Conservation (phyloP, 2,113 vertebrate genomes). For the Megaleporinus macrocephalus region DNA sequence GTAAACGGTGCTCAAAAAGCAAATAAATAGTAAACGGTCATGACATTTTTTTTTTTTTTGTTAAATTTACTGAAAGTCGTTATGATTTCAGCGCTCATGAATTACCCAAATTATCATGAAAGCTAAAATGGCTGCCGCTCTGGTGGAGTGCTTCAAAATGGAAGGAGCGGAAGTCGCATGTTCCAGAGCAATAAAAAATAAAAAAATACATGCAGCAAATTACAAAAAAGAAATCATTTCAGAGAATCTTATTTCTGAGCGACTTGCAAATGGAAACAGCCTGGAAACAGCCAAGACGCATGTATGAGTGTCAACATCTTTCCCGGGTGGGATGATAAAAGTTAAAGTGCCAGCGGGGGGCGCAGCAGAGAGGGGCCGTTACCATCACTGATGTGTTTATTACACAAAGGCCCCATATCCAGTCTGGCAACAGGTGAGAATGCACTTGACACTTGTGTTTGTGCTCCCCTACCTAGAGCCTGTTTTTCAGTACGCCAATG, state of each 20-base stretch:
- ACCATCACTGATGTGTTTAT: conserved; percentile 53
- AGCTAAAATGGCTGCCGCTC: conserved; percentile 23
- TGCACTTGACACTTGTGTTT: neutral
- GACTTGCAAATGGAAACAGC: conserved; percentile 46
- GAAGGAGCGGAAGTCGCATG: neutral
- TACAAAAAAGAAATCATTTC: conserved; percentile 26
- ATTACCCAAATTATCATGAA: neutral
- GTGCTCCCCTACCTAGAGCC: conserved; percentile 8
- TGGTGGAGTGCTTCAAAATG: neutral
- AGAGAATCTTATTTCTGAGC: conserved; percentile 28
- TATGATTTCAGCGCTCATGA: neutral
- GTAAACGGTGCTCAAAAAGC: neutral
- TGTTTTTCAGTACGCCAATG: neutral
- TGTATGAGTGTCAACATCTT: conserved; percentile 40
- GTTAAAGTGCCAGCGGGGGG: conserved; percentile 48
- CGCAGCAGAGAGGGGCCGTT: conserved; percentile 12
- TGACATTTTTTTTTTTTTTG: too few relatives aligned
- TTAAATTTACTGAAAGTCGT: neutral
- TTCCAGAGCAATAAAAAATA: neutral
- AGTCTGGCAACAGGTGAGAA: conserved; percentile 24
- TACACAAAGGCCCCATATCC: conserved; percentile 27
- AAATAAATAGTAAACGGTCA: neutral
- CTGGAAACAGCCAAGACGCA: conserved; percentile 34
- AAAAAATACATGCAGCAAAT: neutral
- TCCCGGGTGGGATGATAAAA: conserved; percentile 47